Percentiles rank a stretch among this genome's conserved stretches.
phyloP scores from a whole-genome alignment of 2,113 vertebrate species.

The Dermatemys mawii region DNA sequence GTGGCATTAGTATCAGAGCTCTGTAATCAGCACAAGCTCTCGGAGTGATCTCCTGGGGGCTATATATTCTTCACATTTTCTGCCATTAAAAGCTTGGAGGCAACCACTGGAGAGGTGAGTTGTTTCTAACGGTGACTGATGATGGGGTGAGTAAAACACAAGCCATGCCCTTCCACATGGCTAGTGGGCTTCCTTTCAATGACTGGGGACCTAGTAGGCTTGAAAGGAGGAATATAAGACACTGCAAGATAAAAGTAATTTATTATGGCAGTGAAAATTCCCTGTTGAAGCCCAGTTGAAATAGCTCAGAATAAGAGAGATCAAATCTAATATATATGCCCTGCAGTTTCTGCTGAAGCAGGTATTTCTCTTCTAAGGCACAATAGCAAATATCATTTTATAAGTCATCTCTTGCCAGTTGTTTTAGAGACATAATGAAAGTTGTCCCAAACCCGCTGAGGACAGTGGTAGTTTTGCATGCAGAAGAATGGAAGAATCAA shows the following conservation, averaged over 20 bases:
- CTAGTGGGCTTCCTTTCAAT: background rate
- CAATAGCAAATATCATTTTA: background rate
- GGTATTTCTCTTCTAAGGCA: background rate
- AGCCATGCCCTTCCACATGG: background rate
- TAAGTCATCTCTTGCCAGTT: background rate
- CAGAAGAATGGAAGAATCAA: background rate
- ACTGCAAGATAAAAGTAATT: background rate
- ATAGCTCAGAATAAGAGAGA: background rate
- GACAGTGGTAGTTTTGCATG: background rate
- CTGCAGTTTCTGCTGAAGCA: background rate
- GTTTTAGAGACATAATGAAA: background rate
- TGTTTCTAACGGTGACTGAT: background rate
- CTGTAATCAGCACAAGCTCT: background rate
- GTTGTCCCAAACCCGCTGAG: background rate
- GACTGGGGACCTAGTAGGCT: background rate
- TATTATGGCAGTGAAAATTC: background rate
- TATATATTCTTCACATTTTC: background rate
- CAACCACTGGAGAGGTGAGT: background rate
- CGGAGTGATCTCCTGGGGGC: background rate
- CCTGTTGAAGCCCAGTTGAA: background rate
- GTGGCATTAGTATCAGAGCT: background rate
- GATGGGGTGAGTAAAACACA: background rate
- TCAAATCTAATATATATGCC: background rate
- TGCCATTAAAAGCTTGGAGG: background rate
- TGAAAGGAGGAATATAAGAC: background rate